Conservation (phyloP, 2,888 invertebrate species). For the Cheiracanthium punctorium region DNA sequence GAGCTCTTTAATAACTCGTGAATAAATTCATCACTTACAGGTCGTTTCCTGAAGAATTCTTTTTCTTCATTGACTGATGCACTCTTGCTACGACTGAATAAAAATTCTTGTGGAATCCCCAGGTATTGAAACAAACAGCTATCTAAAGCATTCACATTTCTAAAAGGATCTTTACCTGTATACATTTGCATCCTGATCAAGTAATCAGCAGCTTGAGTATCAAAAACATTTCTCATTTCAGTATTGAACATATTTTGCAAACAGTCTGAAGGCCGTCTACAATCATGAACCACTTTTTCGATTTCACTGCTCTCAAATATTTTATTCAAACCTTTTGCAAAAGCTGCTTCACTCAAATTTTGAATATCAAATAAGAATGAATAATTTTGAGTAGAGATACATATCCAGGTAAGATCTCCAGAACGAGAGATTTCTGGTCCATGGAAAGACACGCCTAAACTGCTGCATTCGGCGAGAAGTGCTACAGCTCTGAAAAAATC, state of each 20-base stretch:
- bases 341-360: constrained; percentile 73
- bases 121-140: constrained; percentile 28
- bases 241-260: constrained; percentile 80
- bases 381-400: constrained; percentile 73
- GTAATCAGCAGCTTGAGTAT: constrained; percentile 79
- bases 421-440: constrained; percentile 75
- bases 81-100: not conserved
- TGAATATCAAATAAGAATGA: constrained; percentile 76
- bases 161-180: not conserved
- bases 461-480: constrained; percentile 36
- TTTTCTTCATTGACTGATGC: not conserved
- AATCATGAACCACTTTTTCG: constrained; percentile 81
- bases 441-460: constrained; percentile 74
- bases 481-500: constrained; percentile 20
- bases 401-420: constrained; percentile 75
- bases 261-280: constrained; percentile 80
- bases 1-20: constrained; percentile 25
- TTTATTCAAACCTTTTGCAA: constrained; percentile 78
- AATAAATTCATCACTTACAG: not conserved
- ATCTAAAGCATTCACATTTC: constrained; percentile 21
- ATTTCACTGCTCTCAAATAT: constrained; percentile 76
- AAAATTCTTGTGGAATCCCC: constrained; percentile 29
- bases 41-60: not conserved
- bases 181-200: constrained; percentile 18
- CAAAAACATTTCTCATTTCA: constrained; percentile 80